Evolutionary conservation across 2,797 vertebrate species (phyloP).

Genomic region (Spheniscus humboldti): DNA sequence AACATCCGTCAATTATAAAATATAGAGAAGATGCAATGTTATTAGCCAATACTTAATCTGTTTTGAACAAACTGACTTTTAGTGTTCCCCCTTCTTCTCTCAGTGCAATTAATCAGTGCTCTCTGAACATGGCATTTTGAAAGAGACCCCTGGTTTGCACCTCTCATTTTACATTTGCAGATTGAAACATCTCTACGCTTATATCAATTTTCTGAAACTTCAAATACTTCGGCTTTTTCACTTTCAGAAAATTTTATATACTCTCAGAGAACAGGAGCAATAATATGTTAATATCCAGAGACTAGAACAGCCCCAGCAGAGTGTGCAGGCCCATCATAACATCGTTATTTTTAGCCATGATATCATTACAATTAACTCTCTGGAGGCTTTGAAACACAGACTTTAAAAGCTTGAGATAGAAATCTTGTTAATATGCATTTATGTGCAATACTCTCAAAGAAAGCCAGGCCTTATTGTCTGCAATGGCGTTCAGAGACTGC

Average conservation of each 20-base stretch:
- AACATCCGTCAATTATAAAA: slow-evolving; percentile 15
- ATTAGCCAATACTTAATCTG: background rate
- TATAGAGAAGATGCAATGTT: background rate
- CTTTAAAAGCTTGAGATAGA: background rate
- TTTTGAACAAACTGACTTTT: background rate
- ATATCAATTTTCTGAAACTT: background rate
- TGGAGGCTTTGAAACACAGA: background rate
- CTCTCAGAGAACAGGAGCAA: background rate
- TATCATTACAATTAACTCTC: background rate
- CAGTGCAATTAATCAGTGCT: background rate
- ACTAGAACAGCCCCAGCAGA: background rate
- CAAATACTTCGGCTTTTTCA: background rate
- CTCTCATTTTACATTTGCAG: background rate
- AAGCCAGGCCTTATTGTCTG: background rate
- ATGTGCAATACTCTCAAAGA: background rate
- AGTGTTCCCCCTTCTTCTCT: background rate
- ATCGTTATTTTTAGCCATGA: slow-evolving; percentile 3
- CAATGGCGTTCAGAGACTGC: slow-evolving; percentile 33
- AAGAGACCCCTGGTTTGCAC: background rate
- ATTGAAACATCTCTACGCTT: background rate
- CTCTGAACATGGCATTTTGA: background rate
- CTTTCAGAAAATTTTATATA: background rate
- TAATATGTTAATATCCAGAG: background rate
- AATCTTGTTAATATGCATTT: background rate
- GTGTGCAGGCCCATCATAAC: background rate